Evolutionary conservation across 2,113 vertebrate species (phyloP), one percentile per base, ranked within the genome.

Genomic region (Chauna torquata): DNA sequence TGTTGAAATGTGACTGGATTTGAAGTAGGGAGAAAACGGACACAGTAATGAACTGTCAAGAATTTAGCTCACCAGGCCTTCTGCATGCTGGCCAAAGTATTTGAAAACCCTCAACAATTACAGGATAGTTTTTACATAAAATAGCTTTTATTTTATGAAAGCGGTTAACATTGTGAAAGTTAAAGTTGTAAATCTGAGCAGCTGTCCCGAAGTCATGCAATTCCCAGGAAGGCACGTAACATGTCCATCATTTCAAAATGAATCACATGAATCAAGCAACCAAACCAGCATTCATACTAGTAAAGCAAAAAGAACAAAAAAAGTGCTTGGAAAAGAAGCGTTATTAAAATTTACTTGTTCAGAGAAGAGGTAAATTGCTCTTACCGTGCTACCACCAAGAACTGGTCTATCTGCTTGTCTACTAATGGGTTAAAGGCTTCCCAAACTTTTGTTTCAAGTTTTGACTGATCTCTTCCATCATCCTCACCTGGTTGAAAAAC

Each of bases 361-460:
- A n/a, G 76, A 76, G 11, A 7, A 95, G 20, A 88, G 22, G 42
- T n/a, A 45, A 88, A 83, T 75, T 18, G 42, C 82, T 88, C 99
- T 98, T 98, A 99, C 99, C 99, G 98, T 97, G 99, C 99, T 55
- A 99, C 99, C n/a, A 99, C 99, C 72, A 99, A 98, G 95, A 99
- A 99, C 98, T 99, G 99, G 97, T 99, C 99, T 15, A 99, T 99
- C 98, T 99, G 99, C 96, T 99, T 99, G 98, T 99, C 99, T 25
- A 98, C 98, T 76, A 99, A 97, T 0, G 98, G 98, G 88, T 98
- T 99, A 98, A 98, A 98, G 8, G 99, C 98, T 94, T 99, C 99
- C 99, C 99, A 99, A 59, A 99, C 97, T 97, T 99, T 99, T 95
- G 99, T 99, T 98, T 99, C 99, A 93, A 99, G 98, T 80, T 99